Conservation (phyloP, 2,888 invertebrate genomes). For the Sabellastarte sp. region DNA sequence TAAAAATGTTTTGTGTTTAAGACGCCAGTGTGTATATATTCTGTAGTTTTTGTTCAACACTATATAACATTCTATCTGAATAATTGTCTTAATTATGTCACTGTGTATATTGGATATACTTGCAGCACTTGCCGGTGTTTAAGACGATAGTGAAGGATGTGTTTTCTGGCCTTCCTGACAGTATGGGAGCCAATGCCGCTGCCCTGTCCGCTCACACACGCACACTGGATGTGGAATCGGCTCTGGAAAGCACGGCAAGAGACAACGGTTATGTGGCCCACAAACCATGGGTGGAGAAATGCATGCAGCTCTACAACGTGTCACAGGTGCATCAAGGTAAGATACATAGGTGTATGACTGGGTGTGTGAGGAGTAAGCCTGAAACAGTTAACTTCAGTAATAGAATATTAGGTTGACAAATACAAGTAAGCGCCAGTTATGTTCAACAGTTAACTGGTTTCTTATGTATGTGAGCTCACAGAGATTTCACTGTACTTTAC, state of each 20-base stretch:
- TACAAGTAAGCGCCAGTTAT: too few species aligned
- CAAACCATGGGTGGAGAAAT: conserved; percentile 55
- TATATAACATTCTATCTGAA: background rate
- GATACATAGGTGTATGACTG: too few species aligned
- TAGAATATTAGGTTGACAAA: too few species aligned
- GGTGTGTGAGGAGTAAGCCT: too few species aligned
- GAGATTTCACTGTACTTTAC: too few species aligned
- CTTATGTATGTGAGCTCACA: too few species aligned
- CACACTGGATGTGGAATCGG: conserved; percentile 42
- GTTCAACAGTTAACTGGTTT: too few species aligned
- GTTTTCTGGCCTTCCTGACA: conserved; percentile 48
- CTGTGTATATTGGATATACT: background rate
- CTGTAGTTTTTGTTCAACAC: too few species aligned
- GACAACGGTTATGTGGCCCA: conserved; percentile 49
- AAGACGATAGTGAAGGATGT: conserved; percentile 50
- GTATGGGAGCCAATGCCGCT: conserved; percentile 8
- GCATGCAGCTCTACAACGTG: conserved; percentile 52
- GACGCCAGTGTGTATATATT: too few species aligned
- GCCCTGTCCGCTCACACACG: conserved; percentile 38
- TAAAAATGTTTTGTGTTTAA: too few species aligned
- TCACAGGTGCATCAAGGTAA: conserved; percentile 54
- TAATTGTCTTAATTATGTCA: background rate
- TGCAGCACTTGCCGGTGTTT: conserved; percentile 48
- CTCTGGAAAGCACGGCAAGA: conserved; percentile 41
- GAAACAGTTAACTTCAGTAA: too few species aligned